Evolutionary conservation across 2,113 vertebrate species (phyloP), one percentile per base, ranked within the genome.

Genomic region (Terrapene triunguis): DNA sequence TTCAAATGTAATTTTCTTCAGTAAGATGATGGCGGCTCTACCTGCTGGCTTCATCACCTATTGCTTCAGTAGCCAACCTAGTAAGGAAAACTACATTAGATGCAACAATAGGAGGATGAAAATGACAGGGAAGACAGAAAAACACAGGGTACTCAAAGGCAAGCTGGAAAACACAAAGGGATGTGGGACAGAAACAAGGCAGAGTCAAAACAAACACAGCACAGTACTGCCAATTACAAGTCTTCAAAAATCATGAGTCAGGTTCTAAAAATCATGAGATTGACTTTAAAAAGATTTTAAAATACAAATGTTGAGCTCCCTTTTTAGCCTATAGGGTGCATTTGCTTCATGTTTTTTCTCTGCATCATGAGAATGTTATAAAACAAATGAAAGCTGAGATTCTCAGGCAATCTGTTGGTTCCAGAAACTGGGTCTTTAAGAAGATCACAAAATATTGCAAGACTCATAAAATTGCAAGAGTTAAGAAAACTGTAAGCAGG

Each of bases 401-500:
- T 88, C 35, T 72, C 57, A 85, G 5, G 24, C 44, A 83, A 87
- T 87, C 32, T 94, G 6, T 90, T 94, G 87, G 69, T 90, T 94
- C 2, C 21, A 82, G 35, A 91, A 80, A 27, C 53, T 0, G 59
- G 0, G 8, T 42, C 2, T 57, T 94, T 82, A 81, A 53, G 8
- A 82, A 83, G 79, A 85, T 1, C 2, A 80, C 1, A 5, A 85
- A 83, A 53, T 90, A 24, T 35, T 80, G 44, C 87, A 85, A 93
- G 86, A 93, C 51, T 12, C 8, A 84, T 80, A 29, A 76, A 94
- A 86, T 8, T 72, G 53, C 69, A 88, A 62, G 21, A 57, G 2
- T 3, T 94, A 74, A 51, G 17, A 72, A 72, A n/a, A 72, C n/a
- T 38, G 8, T 72, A 72, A 62, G 65, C 8, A 72, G 9, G 9